Evolutionary conservation across 1,140 invertebrate species (phyloP), one percentile per base, ranked within the genome.

Genomic region (Zaprionus ghesquierei): DNA sequence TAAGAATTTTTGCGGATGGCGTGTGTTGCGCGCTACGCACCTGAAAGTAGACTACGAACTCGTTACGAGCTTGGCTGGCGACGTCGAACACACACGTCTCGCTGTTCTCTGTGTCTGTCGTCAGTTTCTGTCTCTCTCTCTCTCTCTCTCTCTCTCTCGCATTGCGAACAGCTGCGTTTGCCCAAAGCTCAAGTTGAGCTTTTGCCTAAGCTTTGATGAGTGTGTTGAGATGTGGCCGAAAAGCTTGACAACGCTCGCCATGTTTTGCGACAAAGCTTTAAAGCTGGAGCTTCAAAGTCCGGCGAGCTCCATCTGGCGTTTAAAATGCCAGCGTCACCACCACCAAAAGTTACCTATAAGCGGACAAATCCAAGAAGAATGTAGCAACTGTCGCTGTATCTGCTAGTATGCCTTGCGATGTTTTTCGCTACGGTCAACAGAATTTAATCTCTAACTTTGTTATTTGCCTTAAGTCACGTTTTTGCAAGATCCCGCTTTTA

Each of bases 31-130:
- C 77, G 82, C 81, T 90, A 89, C 84, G 89, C 89, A 90, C 89
- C 89, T 91, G 89, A 90, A 91, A 89, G 89, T 90, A 79, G 89
- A 90, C 89, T 91, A 89, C 89, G 71, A 84, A 66, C 74, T 64
- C 61, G 78, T 55, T 46, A 75, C 68, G 69, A 69, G 56, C 54
- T 77, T 31, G 23, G 35, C 33, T 29, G 27, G 38, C 63, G 55
- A 38, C 62, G 73, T 66, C 35, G 59, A 73, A 29, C 69, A 31
- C 50, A 50, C 64, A 38, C 31, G 50, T 35, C 53, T 27, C 49
- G 27, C 23, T 49, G 2, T n/a, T n/a, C n/a, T 12, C 22, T n/a
- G 3, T 13, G 13, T n/a, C 12, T 35, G 33, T n/a, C 12, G 12
- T 35, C 6, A 10, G 33, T 12, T 12, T 33, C 55, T 18, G 64